A percentile compares a stretch with the other conserved stretches of the same genome.
Conservation (phyloP, 1,140 invertebrate genomes). For the Micrasema minimum region DNA sequence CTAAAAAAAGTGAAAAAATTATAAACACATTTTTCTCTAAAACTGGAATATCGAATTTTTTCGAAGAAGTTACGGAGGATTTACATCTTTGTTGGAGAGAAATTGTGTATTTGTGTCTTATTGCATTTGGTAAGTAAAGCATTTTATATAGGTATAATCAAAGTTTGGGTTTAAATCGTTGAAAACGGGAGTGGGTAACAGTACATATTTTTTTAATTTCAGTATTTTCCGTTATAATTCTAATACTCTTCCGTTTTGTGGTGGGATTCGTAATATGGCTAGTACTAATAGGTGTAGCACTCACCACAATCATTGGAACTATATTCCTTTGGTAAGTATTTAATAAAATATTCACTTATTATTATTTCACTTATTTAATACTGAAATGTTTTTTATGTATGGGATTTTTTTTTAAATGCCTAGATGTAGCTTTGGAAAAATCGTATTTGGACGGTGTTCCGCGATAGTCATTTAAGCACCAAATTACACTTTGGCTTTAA, state of each 20-base stretch:
- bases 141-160: constrained; percentile 15
- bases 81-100: constrained; percentile 71
- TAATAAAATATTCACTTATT: too few species aligned
- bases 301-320: constrained; percentile 71
- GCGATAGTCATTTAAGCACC: too few species aligned
- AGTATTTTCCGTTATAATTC: constrained; percentile 71
- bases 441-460: too few species aligned
- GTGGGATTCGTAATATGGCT: constrained; percentile 77
- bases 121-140: constrained; percentile 70
- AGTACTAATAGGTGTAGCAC: constrained; percentile 69
- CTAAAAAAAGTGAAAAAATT: constrained; percentile 60
- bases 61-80: constrained; percentile 73
- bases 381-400: too few species aligned
- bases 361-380: too few species aligned
- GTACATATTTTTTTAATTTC: constrained; percentile 54
- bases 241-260: constrained; percentile 72
- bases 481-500: too few species aligned
- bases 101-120: constrained; percentile 70
- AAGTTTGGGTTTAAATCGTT: too few species aligned
- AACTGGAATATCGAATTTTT: constrained; percentile 68
- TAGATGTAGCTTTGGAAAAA: too few species aligned
- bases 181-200: too few species aligned
- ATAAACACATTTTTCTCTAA: constrained; percentile 64
- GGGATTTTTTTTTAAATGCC: too few species aligned
- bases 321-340: constrained; percentile 76